A percentile compares a stretch with the other conserved stretches of the same genome.
These are phyloP conservation scores for Parnassius orleans DNA, from an alignment of 2,888 invertebrate genomes.

Conservation along the genomic window DNA sequence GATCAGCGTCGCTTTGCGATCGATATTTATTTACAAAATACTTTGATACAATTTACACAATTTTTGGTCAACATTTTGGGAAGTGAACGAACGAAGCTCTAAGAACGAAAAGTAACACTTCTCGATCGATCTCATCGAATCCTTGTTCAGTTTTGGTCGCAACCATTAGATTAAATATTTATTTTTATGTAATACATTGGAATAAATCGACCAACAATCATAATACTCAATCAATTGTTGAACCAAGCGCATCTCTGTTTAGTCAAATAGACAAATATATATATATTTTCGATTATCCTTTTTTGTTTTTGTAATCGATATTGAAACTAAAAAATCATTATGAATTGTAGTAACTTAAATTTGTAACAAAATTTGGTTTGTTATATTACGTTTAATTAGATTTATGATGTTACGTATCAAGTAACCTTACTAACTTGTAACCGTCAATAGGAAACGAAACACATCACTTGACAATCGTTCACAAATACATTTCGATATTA, in stretches of 20 bases:
- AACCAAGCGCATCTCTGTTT: conserved; percentile 7
- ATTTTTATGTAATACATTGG: conserved; percentile 9
- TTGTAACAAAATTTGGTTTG: neutral
- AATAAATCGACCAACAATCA: conserved; percentile 12
- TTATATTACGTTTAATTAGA: neutral
- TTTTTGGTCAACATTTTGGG: conserved; percentile 71
- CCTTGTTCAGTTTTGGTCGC: conserved; percentile 7
- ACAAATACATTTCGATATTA: conserved; percentile 16
- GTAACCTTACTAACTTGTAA: conserved; percentile 2
- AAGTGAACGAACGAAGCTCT: conserved; percentile 54
- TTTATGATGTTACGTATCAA: neutral
- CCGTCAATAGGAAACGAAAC: conserved; percentile 3
- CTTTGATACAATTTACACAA: conserved; percentile 44
- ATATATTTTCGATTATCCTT: neutral
- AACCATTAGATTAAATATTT: neutral
- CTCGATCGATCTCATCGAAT: conserved; percentile 3
- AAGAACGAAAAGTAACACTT: conserved; percentile 32
- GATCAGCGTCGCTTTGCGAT: conserved; percentile 41
- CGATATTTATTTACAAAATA: conserved; percentile 28
- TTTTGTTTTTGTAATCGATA: neutral
- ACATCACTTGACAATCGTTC: conserved; percentile 10
- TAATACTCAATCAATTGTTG: neutral
- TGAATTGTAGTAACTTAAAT: neutral
- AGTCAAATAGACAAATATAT: neutral
- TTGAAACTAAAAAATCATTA: neutral